Evolutionary conservation across 2,113 vertebrate species (phyloP).

Genomic region (Malurus melanocephalus): DNA sequence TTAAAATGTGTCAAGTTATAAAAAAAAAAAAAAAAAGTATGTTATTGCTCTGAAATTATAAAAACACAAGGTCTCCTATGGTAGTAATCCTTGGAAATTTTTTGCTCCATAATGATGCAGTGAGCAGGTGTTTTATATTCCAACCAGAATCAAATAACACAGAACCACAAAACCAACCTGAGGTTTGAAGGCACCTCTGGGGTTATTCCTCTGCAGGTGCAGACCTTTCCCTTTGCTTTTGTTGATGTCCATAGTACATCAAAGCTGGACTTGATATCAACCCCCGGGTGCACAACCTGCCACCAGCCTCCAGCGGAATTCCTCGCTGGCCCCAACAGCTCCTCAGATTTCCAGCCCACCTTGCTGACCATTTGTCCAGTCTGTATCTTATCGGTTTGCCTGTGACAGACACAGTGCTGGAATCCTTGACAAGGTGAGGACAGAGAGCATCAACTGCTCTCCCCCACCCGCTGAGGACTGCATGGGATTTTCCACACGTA

Average conservation of each 20-base stretch:
- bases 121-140: not conserved
- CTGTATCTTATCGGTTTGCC: not conserved
- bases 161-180: not conserved
- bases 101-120: not conserved
- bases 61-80: not conserved
- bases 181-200: not conserved
- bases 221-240: not conserved
- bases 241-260: fast-evolving
- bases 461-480: fast-evolving
- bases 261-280: not conserved
- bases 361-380: not conserved
- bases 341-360: not conserved
- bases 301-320: not conserved
- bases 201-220: not conserved
- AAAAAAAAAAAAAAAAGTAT: not conserved
- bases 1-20: not conserved
- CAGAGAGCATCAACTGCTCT: not conserved
- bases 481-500: not conserved
- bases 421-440: not conserved
- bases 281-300: not conserved
- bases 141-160: not conserved
- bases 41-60: not conserved
- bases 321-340: not conserved
- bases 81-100: not conserved
- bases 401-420: not conserved